Base-by-base conservation (phyloP, 53 echinoderm and acorn worm genomes). In the Actinopyga echinites region DNA sequence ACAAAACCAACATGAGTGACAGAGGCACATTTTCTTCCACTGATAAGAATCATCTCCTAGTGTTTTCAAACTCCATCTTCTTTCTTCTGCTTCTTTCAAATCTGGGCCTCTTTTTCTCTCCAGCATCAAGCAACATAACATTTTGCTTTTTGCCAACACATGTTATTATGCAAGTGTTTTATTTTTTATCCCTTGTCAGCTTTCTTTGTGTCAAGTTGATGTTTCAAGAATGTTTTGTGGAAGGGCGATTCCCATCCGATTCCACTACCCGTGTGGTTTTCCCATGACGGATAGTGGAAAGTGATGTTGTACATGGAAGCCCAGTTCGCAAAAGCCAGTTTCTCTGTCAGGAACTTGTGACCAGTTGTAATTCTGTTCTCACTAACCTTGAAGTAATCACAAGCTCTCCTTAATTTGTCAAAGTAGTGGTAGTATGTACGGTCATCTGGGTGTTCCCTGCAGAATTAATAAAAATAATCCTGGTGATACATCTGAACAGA, bases 341-440 rank as follows among this genome's bases (percentile, higher is more conserved):
- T 94, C 75, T 94, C 94, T 2, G 94, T 92, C 29, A 91, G 83
- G 80, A 93, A 93, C 84, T 93, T 93, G 74, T 93, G 93, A 19
- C 93, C 93, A 0, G 81, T 86, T 0, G 22, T 71, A 10, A 86
- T 52, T 24, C 83, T 75, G n/a, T 69, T 88, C 35, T 93, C 93
- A 32, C 93, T 93, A 11, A 68, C 30, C 22, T 43, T 33, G 64
- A 89, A 91, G 87, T 94, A 94, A 4, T 59, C 80, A 56, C 94
- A 94, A 9, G 92, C 91, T 1, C 64, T 83, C 28, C 86, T 83
- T 6, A 89, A 32, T 35, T 61, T 86, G 53, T 94, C 91, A 74
- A 84, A 91, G 87, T 94, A 94, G 84, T 94, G 94, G 62, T 91
- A 91, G 65, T 80, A 75, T 0, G 86, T 84, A 8, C 83, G 64